Evolutionary conservation across 2,888 invertebrate genomes (phyloP), one percentile per base, ranked within the genome.

Genomic region (Pyrgus malvae): DNA sequence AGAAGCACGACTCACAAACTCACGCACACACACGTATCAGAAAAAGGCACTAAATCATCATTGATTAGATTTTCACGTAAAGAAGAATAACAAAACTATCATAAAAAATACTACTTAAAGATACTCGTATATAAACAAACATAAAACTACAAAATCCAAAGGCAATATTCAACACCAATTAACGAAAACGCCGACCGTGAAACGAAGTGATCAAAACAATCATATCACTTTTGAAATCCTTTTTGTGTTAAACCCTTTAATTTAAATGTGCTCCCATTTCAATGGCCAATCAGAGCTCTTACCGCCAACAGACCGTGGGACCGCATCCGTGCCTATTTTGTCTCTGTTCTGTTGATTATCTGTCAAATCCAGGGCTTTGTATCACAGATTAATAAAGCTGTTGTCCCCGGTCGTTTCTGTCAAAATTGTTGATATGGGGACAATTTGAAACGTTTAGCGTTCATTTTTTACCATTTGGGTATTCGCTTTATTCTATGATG

Each of bases 161-260:
- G 11, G 19, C 38, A 8, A 5, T 38, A 12, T 4, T 7, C 21
- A 23, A 23, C 11, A 45, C 6, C 17, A 11, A 38, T 19, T 7
- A 35, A 35, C 17, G 2, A 45, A 21, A 19, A 21, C 7, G 17
- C 21, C 12, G 8, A 45, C 16, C 19, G 12, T 11, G 11, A 45
- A 33, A 45, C 19, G 31, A 45, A 45, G 19, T 33, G 31, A 33
- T 45, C 31, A 45, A 33, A 31, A 45, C 31, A 33, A 45, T 45
- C 31, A 19, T 33, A 45, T 31, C 45, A 21, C 45, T 45, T 14
- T 19, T 31, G 12, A 45, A 45, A 42, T 27, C 31, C 5, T 12
- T 12, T 33, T 45, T 45, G 17, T 21, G 12, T 45, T 33, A 44
- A 45, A 45, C 45, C 31, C 12, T 45, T 45, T 45, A 45, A 45